A percentile compares a stretch with the other conserved stretches of the same genome.
phyloP scores from a whole-genome alignment of 2,797 vertebrate genomes.

The Megalops cyprinoides region DNA sequence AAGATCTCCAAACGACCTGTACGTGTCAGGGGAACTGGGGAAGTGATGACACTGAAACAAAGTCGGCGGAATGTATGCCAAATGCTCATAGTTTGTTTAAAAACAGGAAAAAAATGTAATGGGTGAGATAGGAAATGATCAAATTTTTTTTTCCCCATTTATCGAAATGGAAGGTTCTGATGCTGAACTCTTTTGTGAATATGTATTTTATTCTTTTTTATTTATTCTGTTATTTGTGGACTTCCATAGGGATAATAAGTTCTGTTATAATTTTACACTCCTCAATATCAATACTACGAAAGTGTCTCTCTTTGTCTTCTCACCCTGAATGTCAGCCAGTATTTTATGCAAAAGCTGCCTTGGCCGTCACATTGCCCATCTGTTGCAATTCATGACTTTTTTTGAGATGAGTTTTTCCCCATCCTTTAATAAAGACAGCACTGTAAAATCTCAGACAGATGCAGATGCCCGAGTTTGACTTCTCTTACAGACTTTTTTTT shows the following conservation, averaged over 20 bases:
- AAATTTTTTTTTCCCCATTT: conserved; percentile 50
- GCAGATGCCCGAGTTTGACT: conserved; percentile 49
- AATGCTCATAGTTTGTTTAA: conserved; percentile 62
- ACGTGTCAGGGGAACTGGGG: conserved; percentile 56
- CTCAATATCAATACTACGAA: conserved; percentile 67
- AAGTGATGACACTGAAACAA: conserved; percentile 44
- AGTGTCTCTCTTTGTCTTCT: conserved; percentile 42
- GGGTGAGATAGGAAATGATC: conserved; percentile 45
- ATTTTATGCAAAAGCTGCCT: conserved; percentile 79
- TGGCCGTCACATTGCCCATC: conserved; percentile 60
- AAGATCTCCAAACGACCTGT: conserved; percentile 51
- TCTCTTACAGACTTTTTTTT: conserved; percentile 44
- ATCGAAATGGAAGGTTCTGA: conserved; percentile 62
- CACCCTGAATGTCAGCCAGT: conserved; percentile 70
- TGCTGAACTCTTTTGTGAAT: conserved; percentile 59
- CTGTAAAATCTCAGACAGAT: conserved; percentile 52
- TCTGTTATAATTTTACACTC: conserved; percentile 68
- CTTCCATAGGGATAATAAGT: conserved; percentile 59
- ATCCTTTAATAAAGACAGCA: conserved; percentile 58
- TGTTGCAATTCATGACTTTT: conserved; percentile 52
- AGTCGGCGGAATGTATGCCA: conserved; percentile 54
- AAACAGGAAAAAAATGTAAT: conserved; percentile 47
- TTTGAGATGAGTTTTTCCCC: conserved; percentile 55
- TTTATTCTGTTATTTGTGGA: conserved; percentile 49
- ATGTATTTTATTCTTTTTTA: conserved; percentile 53